Conservation (phyloP, 2,888 invertebrate species). For the Lepas anatifera region DNA sequence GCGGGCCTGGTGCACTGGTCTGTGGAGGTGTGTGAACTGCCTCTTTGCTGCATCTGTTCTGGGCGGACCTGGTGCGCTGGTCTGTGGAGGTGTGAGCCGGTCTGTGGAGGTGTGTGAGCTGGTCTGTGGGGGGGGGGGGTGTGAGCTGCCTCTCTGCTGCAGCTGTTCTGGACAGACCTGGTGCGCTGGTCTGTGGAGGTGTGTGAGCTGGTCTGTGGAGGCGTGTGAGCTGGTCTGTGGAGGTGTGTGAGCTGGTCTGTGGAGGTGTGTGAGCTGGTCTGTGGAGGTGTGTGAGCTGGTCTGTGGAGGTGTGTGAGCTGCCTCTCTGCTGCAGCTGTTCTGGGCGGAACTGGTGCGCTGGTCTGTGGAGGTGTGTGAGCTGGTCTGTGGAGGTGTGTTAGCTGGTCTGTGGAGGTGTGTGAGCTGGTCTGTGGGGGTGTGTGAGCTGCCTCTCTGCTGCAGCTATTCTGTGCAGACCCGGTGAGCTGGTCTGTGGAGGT, state of each 20-base stretch:
- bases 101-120: conserved; percentile 32
- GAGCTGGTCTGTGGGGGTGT: background rate
- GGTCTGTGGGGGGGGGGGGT: background rate
- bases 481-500: background rate
- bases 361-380: background rate
- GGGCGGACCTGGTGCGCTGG: background rate
- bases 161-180: background rate
- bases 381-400: background rate
- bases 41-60: background rate
- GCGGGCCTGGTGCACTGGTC: too few relatives aligned
- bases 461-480: too few relatives aligned
- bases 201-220: background rate
- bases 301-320: too few relatives aligned
- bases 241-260: too few relatives aligned
- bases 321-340: background rate
- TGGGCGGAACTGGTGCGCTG: background rate
- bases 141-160: background rate
- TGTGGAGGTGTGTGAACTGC: background rate
- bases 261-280: too few relatives aligned
- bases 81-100: conserved; percentile 48
- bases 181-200: background rate
- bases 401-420: background rate
- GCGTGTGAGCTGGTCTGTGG: too few relatives aligned
- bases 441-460: background rate
- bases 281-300: too few relatives aligned